Evolutionary conservation across 2,113 vertebrate genomes (phyloP).

Genomic region (Phrynosoma blainvillii): DNA sequence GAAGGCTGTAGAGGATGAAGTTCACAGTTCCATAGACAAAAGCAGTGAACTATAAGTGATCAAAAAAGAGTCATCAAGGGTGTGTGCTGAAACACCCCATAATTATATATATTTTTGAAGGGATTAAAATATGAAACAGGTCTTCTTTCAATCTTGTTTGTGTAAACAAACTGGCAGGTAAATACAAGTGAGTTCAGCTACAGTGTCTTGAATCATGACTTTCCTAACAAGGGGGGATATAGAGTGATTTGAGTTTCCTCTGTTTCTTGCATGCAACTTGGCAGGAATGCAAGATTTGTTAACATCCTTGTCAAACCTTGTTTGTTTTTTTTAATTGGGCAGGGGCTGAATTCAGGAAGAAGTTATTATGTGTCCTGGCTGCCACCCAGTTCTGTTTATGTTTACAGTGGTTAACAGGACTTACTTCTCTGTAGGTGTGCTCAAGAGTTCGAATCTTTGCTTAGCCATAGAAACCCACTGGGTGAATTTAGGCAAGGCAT

Average conservation of each 20-base stretch:
- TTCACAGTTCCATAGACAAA: not conserved
- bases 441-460: no score
- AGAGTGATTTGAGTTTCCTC: not conserved
- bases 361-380: no score
- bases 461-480: no score
- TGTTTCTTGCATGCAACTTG: not conserved
- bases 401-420: no score
- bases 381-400: no score
- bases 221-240: not conserved
- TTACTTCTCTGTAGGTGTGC: no score
- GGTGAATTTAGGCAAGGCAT: no score
- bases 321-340: no score
- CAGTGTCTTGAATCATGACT: not conserved
- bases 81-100: conserved; percentile 3
- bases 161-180: not conserved
- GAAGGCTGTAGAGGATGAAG: not conserved
- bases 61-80: not conserved
- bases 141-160: not conserved
- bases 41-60: not conserved
- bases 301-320: not conserved
- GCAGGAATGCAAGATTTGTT: not conserved
- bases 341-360: no score
- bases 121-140: not conserved
- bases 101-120: not conserved
- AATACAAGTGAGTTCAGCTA: not conserved